Evolutionary conservation across 2,888 invertebrate genomes (phyloP).

Genomic region (Hirtodrosophila trivittata): DNA sequence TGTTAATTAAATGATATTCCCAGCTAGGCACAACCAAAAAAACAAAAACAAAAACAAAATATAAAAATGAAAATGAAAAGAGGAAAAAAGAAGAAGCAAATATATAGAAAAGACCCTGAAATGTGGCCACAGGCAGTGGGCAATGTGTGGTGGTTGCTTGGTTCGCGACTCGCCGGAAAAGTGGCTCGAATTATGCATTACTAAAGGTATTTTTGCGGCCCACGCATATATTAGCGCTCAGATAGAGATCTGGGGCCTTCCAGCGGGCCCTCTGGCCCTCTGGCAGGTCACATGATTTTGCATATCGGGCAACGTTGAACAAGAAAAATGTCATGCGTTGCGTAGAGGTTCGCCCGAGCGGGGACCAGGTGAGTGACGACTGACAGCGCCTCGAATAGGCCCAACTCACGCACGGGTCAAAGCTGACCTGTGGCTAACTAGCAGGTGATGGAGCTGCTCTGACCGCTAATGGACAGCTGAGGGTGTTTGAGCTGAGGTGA

Average conservation of each 20-base stretch:
- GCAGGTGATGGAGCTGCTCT: conserved; percentile 61
- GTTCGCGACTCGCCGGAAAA: conserved; percentile 68
- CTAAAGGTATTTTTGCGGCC: conserved; percentile 65
- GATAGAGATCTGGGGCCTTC: conserved; percentile 64
- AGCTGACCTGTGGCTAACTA: conserved; percentile 44
- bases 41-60: conserved; percentile 24
- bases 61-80: conserved; percentile 40
- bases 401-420: conserved; percentile 61
- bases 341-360: conserved; percentile 1
- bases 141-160: conserved; percentile 20
- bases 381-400: conserved; percentile 74
- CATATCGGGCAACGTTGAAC: conserved; percentile 51
- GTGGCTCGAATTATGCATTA: conserved; percentile 77
- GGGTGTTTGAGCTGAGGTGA: conserved; percentile 2
- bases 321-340: conserved; percentile 49
- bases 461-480: conserved; percentile 12
- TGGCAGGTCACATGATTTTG: conserved; percentile 72
- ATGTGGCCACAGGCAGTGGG: conserved; percentile 50
- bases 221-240: conserved; percentile 74
- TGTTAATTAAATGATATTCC: conserved; percentile 79
- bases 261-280: conserved; percentile 7
- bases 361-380: conserved; percentile 70
- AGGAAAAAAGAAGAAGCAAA: too few species aligned
- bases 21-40: conserved; percentile 50
- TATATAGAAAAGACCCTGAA: conserved; percentile 42